These are phyloP conservation scores for Eurois occulta DNA, from an alignment of 2,888 invertebrate genomes.

Conservation along the genomic window DNA sequence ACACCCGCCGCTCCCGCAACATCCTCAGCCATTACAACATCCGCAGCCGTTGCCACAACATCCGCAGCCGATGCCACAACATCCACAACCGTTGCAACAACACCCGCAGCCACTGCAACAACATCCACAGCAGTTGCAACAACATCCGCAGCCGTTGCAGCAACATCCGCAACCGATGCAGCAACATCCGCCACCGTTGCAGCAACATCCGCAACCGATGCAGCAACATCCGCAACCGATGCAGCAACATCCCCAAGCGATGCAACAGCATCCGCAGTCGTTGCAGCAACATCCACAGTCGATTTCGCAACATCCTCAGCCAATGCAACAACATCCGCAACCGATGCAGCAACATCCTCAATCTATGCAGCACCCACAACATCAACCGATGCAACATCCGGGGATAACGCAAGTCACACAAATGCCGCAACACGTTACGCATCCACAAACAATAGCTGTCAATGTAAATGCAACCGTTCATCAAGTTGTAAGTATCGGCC, in stretches of 20 bases:
- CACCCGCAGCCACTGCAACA: slow-evolving; percentile 16
- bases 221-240: slow-evolving; percentile 64
- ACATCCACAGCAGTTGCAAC: slow-evolving; percentile 22
- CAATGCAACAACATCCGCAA: slow-evolving; percentile 32
- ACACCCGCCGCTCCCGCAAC: slow-evolving; percentile 66
- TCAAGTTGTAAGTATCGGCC: slow-evolving; percentile 67
- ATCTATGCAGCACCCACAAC: slow-evolving; percentile 66
- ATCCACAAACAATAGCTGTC: slow-evolving; percentile 71
- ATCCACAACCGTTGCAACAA: slow-evolving; percentile 14
- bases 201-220: slow-evolving; percentile 69
- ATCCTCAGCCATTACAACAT: slow-evolving; percentile 23
- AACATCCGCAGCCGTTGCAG: slow-evolving; percentile 18
- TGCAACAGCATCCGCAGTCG: slow-evolving; percentile 20
- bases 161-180: slow-evolving; percentile 21
- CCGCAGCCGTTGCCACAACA: slow-evolving; percentile 10
- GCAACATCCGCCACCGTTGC: slow-evolving; percentile 27
- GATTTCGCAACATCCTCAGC: slow-evolving; percentile 29
- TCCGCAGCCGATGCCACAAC: slow-evolving; percentile 13
- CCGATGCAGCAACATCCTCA: slow-evolving; percentile 42
- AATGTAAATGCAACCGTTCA: slow-evolving; percentile 76
- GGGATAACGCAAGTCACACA: slow-evolving; percentile 67
- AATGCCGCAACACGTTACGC: slow-evolving; percentile 69
- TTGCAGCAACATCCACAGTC: slow-evolving; percentile 29
- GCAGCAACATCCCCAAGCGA: slow-evolving; percentile 18
- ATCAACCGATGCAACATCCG: slow-evolving; percentile 72